Conservation (phyloP, 1,140 invertebrate species). For the Sinonovacula constricta region DNA sequence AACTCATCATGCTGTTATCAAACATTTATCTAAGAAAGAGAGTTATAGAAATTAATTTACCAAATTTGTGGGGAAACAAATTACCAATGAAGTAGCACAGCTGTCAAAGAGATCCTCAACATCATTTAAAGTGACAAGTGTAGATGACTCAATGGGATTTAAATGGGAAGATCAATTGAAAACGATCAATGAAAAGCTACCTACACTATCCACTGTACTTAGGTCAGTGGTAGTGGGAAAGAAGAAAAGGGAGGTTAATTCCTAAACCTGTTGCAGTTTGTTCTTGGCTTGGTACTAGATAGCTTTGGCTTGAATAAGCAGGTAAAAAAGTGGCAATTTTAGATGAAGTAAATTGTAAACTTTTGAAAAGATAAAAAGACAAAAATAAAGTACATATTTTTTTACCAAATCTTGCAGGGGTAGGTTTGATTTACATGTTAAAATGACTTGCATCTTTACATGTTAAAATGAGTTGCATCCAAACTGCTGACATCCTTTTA, state of each 20-base stretch:
- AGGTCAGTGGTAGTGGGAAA: not conserved
- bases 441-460: conserved; percentile 16
- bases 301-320: conserved; percentile 17
- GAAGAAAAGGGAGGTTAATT: not conserved
- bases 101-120: not conserved
- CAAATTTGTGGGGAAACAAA: not conserved
- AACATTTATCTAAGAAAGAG: not conserved
- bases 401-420: too few species aligned
- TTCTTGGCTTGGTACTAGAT: conserved; percentile 10
- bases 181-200: not conserved
- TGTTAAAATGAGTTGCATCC: not conserved
- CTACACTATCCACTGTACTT: not conserved
- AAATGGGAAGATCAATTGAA: not conserved
- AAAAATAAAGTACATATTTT: too few species aligned
- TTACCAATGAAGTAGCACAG: not conserved
- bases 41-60: not conserved
- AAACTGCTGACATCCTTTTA: too few species aligned
- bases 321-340: too few species aligned
- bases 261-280: conserved; percentile 1
- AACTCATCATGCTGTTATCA: too few species aligned
- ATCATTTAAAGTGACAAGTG: not conserved
- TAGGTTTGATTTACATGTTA: too few species aligned
- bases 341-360: too few species aligned
- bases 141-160: not conserved
- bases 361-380: too few species aligned